Evolutionary conservation across 1,140 invertebrate species (phyloP), one percentile per base, ranked within the genome.

Genomic region (Phymorhynchus buccinoides): DNA sequence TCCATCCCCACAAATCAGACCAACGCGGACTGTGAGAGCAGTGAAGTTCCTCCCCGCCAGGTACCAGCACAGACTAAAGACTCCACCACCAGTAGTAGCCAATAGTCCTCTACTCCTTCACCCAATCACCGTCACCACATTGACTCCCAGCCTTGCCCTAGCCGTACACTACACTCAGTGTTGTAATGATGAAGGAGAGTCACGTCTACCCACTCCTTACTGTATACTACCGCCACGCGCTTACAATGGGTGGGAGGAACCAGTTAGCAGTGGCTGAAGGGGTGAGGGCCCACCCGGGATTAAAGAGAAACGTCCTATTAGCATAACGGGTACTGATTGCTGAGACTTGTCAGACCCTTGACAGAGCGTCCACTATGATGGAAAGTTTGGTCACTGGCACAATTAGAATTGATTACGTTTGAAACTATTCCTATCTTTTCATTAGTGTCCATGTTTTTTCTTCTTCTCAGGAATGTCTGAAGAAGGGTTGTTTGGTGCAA

Each of bases 231-330:
- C 12, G 71, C 71, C 71, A 73, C 30, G 7, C 22, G 66, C 6
- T 6, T 4, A 66, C 62, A 41, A 35, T 3, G 22, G 75, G 30
- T 9, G 37, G 27, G 42, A 79, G n/a, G 44, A 32, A 79, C 3
- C 6, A 12, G n/a, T n/a, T n/a, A n/a, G 35, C 22, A 14, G 35
- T 18, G 71, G 30, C 71, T 41, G 14, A 27, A 22, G 30, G n/a
- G 32, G 77, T n/a, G n/a, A n/a, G 77, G 77, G 41, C 44, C 27
- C 7, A n/a, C 41, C 42, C 22, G 77, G 27, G n/a, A 79, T 79
- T 48, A 79, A 79, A 79, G 75, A 9, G 66, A n/a, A 14, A 79
- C 77, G 44, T 79, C 27, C 77, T 22, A 22, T 27, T 52, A 52
- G 48, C 48, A 52, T 14, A 52, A 71, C 66, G 32, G 27, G 66